Base-by-base conservation (phyloP, 2,888 invertebrate genomes). In the Torymus aiolomorphi region DNA sequence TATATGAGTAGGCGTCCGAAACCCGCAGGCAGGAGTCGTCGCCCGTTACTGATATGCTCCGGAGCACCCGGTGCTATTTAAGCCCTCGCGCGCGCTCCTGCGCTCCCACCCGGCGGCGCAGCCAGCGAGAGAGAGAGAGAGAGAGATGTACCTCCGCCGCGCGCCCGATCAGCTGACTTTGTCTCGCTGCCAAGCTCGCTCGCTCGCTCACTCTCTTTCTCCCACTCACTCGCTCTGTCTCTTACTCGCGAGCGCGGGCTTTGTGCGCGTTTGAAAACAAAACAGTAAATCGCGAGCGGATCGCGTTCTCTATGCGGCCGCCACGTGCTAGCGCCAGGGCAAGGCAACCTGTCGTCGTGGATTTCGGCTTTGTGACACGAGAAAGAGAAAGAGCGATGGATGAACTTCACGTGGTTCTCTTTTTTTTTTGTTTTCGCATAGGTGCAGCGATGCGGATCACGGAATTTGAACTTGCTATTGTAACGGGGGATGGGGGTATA, bases 191-290 rank as follows among this genome's bases (percentile, higher is more conserved):
- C 52, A 18, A 4, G 42, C 42, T 20, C 2, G 82, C 85, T 82
- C 84, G 78, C 83, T 80, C 84, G 75, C 78, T 5, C 66, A 65
- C 71, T 12, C 66, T 81, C 65, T 57, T 65, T 56, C 80, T 75
- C 70, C 65, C 42, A 31, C 75, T 20, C 14, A 42, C 57, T n/a
- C 63, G 62, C 62, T 78, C 31, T 20, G 16, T n/a, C 65, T 49
- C 59, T 42, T 18, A 10, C 42, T 42, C 10, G 14, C 12, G 24
- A 20, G 56, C 62, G 56, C 56, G 63, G 73, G 31, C 72, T 59
- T 57, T 49, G 62, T 84, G 88, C 89, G 88, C 88, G 89, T 89
- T 89, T 89, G 87, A 88, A 88, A 88, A 88, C 88, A 89, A 76
- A 74, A 74, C 78, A 59, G 72, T 72, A 52, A 72, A 86, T 83